These are phyloP conservation scores for Catotricha subobsoleta DNA, from an alignment of 2,888 invertebrate species.

Conservation along the genomic window DNA sequence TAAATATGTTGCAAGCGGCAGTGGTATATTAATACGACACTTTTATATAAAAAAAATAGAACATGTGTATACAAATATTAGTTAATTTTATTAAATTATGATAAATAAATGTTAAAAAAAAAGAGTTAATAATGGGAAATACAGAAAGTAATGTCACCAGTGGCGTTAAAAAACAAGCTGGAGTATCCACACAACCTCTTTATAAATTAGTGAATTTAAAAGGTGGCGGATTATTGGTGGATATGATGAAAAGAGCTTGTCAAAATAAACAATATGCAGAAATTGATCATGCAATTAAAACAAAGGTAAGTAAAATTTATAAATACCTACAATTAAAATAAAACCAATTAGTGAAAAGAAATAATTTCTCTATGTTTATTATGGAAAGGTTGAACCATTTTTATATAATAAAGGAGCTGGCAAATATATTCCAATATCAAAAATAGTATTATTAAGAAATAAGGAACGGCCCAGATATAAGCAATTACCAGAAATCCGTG, in stretches of 20 bases:
- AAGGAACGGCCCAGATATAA: constrained; percentile 67
- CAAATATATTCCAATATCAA: constrained; percentile 73
- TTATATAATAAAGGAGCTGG: constrained; percentile 88
- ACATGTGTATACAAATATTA: no score
- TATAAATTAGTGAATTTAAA: constrained; percentile 83
- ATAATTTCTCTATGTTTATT: no score
- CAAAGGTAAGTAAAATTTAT: constrained; percentile 34
- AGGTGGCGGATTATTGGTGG: constrained; percentile 84
- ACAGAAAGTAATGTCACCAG: constrained; percentile 80
- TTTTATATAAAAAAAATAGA: no score
- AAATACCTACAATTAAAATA: background rate
- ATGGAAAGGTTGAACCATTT: constrained; percentile 73
- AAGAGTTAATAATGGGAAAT: constrained; percentile 48
- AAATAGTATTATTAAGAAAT: constrained; percentile 71
- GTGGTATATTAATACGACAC: no score
- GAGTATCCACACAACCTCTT: constrained; percentile 60
- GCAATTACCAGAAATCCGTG: constrained; percentile 54
- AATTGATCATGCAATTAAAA: constrained; percentile 80
- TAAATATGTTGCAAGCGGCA: no score
- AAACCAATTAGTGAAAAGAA: background rate
- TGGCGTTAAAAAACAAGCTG: constrained; percentile 90
- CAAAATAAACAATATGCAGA: constrained; percentile 83
- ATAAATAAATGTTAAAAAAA: no score
- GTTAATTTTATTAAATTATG: no score
- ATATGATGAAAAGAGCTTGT: constrained; percentile 79